Evolutionary conservation across 2,888 invertebrate genomes (phyloP).

Genomic region (Salticus scenicus): DNA sequence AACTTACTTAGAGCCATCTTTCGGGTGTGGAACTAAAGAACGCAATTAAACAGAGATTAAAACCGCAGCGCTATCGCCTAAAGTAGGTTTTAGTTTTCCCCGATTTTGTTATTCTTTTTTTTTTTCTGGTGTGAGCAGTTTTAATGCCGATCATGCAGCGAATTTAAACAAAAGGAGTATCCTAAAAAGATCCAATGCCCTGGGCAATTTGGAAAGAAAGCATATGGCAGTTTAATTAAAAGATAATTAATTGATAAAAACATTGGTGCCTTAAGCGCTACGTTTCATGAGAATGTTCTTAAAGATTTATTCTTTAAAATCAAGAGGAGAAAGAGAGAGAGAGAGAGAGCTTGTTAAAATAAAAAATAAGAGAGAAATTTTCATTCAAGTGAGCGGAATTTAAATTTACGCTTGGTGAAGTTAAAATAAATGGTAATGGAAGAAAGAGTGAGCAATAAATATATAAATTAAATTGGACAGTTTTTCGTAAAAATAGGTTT

Average conservation of each 20-base stretch:
- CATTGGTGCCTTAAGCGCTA: slow-evolving; percentile 20
- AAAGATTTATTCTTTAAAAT: not conserved
- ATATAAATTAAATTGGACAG: too few species aligned
- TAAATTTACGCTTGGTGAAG: not conserved
- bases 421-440: too few species aligned
- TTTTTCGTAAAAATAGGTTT: too few species aligned
- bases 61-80: not conserved
- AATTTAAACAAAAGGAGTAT: not conserved
- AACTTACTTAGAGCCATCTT: too few species aligned
- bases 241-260: slow-evolving; percentile 59
- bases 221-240: slow-evolving; percentile 60
- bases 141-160: not conserved
- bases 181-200: not conserved
- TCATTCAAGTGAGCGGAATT: not conserved
- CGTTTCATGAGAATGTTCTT: not conserved
- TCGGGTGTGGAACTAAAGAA: not conserved
- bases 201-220: slow-evolving; percentile 9
- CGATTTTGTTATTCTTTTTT: not conserved
- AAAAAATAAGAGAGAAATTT: too few species aligned
- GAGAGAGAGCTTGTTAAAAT: too few species aligned
- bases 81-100: not conserved
- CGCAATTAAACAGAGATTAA: not conserved
- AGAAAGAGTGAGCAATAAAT: too few species aligned
- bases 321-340: too few species aligned
- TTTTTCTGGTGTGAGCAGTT: not conserved